Percentiles rank a stretch among this genome's conserved stretches.
Evolutionary conservation across 37 sponge, comb jelly and placozoan species (phyloP).

Genomic region (Crambe crambe): DNA sequence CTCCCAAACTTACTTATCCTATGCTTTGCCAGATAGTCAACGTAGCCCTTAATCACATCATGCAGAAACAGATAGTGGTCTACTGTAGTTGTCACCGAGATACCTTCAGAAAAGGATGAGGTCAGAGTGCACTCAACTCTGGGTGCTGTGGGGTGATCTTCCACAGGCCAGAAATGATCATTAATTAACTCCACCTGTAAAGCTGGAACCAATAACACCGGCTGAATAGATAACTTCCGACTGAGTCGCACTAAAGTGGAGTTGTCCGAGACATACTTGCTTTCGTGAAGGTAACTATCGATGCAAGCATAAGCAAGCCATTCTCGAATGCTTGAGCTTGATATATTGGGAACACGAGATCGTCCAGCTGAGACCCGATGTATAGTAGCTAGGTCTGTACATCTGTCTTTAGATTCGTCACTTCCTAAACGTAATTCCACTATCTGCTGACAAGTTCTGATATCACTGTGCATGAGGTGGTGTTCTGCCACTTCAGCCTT

Average conservation of each 20-base stretch:
- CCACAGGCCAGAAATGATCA: slow-evolving; percentile 83
- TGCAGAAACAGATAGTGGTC: slow-evolving; percentile 94
- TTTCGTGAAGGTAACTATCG: slow-evolving; percentile 39
- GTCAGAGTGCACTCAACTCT: slow-evolving; percentile 72
- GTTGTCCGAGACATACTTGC: slow-evolving; percentile 1
- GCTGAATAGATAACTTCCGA: slow-evolving; percentile 46
- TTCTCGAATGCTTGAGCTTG: slow-evolving; percentile 31
- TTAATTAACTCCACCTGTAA: slow-evolving; percentile 59
- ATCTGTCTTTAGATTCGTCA: not conserved
- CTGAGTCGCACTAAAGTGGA: slow-evolving; percentile 32
- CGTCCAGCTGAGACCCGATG: slow-evolving; percentile 59
- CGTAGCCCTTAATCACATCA: slow-evolving; percentile 76
- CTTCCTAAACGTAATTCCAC: slow-evolving; percentile 25
- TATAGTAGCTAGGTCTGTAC: slow-evolving; percentile 40
- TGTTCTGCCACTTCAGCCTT: not conserved
- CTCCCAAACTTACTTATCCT: slow-evolving; percentile 12
- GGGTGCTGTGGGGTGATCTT: slow-evolving; percentile 8
- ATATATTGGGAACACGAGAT: slow-evolving; percentile 35
- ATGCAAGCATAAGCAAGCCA: slow-evolving; percentile 79
- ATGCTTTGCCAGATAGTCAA: slow-evolving; percentile 73
- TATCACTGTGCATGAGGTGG: not conserved
- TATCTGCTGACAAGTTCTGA: slow-evolving; percentile 64
- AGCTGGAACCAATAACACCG: slow-evolving; percentile 67
- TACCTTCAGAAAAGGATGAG: slow-evolving; percentile 61
- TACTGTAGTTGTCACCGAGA: slow-evolving; percentile 86